Conservation (phyloP, 2,888 invertebrate species). For the Patella pellucida region DNA sequence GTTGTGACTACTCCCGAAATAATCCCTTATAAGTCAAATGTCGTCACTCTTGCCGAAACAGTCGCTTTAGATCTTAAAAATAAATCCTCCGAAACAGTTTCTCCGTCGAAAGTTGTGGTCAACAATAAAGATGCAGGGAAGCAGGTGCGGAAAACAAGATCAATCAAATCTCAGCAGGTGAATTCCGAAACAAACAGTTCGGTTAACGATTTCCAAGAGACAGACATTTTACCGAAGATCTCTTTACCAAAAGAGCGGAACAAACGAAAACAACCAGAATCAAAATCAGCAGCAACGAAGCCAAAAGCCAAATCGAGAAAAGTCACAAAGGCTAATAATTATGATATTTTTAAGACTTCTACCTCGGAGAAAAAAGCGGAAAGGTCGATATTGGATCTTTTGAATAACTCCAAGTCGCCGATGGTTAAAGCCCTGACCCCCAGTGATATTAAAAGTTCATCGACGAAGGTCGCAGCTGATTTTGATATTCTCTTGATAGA, state of each 20-base stretch:
- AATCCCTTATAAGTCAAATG: background rate
- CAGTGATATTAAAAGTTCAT: background rate
- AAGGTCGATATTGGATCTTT: background rate
- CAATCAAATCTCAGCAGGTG: background rate
- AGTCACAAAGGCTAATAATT: background rate
- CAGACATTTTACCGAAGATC: background rate
- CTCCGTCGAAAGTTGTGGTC: background rate
- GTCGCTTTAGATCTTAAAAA: too few relatives aligned
- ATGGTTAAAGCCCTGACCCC: background rate
- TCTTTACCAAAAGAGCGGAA: background rate
- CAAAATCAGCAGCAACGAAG: background rate
- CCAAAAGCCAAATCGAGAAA: background rate
- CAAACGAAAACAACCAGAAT: background rate
- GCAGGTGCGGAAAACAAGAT: background rate
- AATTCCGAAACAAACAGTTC: background rate
- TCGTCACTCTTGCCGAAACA: background rate
- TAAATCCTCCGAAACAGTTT: too few relatives aligned
- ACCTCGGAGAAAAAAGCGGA: background rate
- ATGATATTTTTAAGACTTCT: background rate
- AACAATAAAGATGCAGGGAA: background rate
- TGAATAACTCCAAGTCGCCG: background rate
- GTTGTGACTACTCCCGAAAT: background rate
- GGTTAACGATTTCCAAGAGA: background rate
- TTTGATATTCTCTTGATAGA: slow-evolving; percentile 29
- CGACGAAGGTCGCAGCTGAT: slow-evolving; percentile 16